A percentile compares a stretch with the other conserved stretches of the same genome.
Evolutionary conservation across 2,888 invertebrate species (phyloP).

Genomic region (Calameuta pallipes): DNA sequence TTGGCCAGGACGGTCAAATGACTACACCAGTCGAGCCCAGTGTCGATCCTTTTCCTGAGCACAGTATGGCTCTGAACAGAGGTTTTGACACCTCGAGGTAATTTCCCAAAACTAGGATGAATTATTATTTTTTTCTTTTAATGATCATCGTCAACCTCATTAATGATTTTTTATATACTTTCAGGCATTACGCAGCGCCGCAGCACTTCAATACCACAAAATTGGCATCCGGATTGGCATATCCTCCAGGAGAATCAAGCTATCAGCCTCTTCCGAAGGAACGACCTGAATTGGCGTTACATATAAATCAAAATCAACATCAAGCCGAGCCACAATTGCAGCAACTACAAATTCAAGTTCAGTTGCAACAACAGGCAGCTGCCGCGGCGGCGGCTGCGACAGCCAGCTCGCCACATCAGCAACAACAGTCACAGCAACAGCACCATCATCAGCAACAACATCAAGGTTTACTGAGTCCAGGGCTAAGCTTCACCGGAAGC

Average conservation of each 20-base stretch:
- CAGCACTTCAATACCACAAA: slow-evolving; percentile 55
- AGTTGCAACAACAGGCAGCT: slow-evolving; percentile 74
- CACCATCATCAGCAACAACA: slow-evolving; percentile 47
- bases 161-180: slow-evolving; percentile 1
- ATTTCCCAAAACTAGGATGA: not conserved
- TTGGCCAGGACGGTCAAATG: slow-evolving; percentile 66
- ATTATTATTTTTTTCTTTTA: slow-evolving; percentile 9
- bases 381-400: slow-evolving; percentile 72
- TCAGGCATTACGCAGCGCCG: slow-evolving; percentile 55
- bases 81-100: slow-evolving; percentile 35
- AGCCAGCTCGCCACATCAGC: slow-evolving; percentile 46
- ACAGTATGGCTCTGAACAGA: slow-evolving; percentile 69
- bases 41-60: slow-evolving; percentile 82
- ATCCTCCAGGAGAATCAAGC: slow-evolving; percentile 64
- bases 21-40: slow-evolving; percentile 75
- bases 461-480: slow-evolving; percentile 68
- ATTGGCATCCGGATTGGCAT: slow-evolving; percentile 50
- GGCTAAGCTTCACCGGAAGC: slow-evolving; percentile 75
- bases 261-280: slow-evolving; percentile 74
- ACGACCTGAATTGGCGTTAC: slow-evolving; percentile 72
- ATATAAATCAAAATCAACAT: slow-evolving; percentile 70
- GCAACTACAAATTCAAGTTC: slow-evolving; percentile 78
- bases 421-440: slow-evolving; percentile 36
- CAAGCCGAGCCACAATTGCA: slow-evolving; percentile 72
- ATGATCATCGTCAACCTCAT: not conserved